These are phyloP conservation scores for Anaspis maculata DNA, from an alignment of 2,888 invertebrate species.

Conservation along the genomic window DNA sequence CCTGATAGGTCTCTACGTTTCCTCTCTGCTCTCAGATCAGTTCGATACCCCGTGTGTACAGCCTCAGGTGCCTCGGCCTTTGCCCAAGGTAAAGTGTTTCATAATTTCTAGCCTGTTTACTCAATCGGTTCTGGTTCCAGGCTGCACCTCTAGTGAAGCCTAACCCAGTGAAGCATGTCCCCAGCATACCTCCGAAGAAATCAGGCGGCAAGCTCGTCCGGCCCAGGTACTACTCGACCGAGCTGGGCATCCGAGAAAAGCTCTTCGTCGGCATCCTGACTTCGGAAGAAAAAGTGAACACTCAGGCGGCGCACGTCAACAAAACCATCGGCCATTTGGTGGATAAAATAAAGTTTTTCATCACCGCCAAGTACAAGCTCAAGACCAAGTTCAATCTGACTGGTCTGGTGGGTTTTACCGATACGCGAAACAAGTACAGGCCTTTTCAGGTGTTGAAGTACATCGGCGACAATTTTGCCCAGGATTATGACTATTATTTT, in stretches of 20 bases:
- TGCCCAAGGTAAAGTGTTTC: too few species aligned
- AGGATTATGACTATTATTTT: slow-evolving; percentile 90
- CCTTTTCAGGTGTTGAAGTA: slow-evolving; percentile 87
- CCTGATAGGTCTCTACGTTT: slow-evolving; percentile 29
- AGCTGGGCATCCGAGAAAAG: slow-evolving; percentile 86
- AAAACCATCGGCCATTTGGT: slow-evolving; percentile 77
- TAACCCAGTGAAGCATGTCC: too few species aligned
- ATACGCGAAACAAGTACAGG: slow-evolving; percentile 63
- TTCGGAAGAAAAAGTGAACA: slow-evolving; percentile 61
- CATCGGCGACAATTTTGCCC: slow-evolving; percentile 78
- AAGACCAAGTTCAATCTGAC: slow-evolving; percentile 36
- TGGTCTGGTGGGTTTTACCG: slow-evolving; percentile 76
- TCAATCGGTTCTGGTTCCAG: too few species aligned
- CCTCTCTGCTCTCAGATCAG: slow-evolving; percentile 20
- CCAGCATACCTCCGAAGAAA: slow-evolving; percentile 9
- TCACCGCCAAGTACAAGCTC: slow-evolving; percentile 40
- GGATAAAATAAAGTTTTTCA: slow-evolving; percentile 60
- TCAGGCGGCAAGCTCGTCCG: slow-evolving; percentile 53
- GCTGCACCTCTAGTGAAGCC: too few species aligned
- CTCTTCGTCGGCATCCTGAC: slow-evolving; percentile 81
- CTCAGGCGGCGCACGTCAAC: slow-evolving; percentile 76
- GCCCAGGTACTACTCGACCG: slow-evolving; percentile 90
- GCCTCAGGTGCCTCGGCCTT: too few species aligned
- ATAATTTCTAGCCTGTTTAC: too few species aligned
- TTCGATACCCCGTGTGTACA: slow-evolving; percentile 17